Percentiles rank a stretch among this genome's conserved stretches.
Evolutionary conservation across 2,888 invertebrate species (phyloP).

Genomic region (Gari tellinella): DNA sequence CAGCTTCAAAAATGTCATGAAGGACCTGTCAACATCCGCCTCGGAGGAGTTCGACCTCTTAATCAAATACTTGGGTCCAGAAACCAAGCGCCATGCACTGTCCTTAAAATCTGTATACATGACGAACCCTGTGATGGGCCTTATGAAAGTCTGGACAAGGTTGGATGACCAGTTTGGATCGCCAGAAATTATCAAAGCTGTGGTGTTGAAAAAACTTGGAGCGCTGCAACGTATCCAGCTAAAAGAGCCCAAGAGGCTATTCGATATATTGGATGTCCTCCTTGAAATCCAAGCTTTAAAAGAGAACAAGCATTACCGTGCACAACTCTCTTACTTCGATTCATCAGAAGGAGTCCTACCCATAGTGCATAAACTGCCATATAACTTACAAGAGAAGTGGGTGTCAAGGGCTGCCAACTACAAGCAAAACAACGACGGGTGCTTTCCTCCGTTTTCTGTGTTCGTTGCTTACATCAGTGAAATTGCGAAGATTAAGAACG

Average conservation of each 20-base stretch:
- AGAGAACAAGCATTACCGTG: slow-evolving; percentile 26
- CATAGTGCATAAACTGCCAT: slow-evolving; percentile 59
- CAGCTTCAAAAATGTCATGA: slow-evolving; percentile 19
- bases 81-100: slow-evolving; percentile 15
- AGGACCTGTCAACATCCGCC: slow-evolving; percentile 10
- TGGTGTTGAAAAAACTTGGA: slow-evolving; percentile 18
- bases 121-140: slow-evolving; percentile 7
- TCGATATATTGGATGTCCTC: slow-evolving; percentile 17
- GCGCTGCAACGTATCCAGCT: slow-evolving; percentile 22
- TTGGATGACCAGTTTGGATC: slow-evolving; percentile 27
- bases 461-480: slow-evolving; percentile 51
- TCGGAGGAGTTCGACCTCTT: slow-evolving; percentile 28
- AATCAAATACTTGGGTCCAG: slow-evolving; percentile 23
- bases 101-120: slow-evolving; percentile 19
- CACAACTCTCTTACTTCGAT: slow-evolving; percentile 50
- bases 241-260: slow-evolving; percentile 15
- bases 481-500: slow-evolving; percentile 37
- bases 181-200: slow-evolving; percentile 19
- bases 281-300: slow-evolving; percentile 38
- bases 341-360: slow-evolving; percentile 50
- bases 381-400: slow-evolving; percentile 58
- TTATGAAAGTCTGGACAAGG: slow-evolving; percentile 27
- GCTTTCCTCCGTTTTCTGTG: slow-evolving; percentile 58
- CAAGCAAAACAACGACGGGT: slow-evolving; percentile 36
- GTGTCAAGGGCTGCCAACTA: slow-evolving; percentile 37